Evolutionary conservation across 2,888 invertebrate genomes (phyloP).

Genomic region (Frankliniella intonsa): DNA sequence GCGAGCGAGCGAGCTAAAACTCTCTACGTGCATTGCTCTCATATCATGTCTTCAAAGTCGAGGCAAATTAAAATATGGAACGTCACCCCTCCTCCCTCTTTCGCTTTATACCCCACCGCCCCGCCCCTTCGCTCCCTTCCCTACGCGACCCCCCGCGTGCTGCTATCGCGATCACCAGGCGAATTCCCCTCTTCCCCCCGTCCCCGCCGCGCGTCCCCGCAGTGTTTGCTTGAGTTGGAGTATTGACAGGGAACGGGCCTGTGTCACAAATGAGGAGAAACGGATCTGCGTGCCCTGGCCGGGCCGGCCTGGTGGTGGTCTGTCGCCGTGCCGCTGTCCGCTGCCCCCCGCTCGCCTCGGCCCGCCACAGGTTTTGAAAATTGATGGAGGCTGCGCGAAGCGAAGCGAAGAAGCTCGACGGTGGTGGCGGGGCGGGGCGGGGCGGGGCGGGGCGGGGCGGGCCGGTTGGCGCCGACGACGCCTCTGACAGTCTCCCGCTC

Average conservation of each 20-base stretch:
- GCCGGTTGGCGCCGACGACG: neutral
- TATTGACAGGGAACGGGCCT: neutral
- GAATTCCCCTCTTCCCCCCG: too few species aligned
- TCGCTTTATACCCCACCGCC: neutral
- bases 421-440: neutral
- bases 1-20: too few species aligned
- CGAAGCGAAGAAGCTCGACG: neutral
- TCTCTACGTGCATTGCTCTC: too few species aligned
- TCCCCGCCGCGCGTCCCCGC: neutral
- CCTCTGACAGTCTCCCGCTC: neutral
- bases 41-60: too few species aligned
- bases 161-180: too few species aligned
- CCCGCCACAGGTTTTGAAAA: neutral
- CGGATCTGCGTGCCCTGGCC: too few species aligned
- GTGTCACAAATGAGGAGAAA: neutral
- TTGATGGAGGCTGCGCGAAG: neutral
- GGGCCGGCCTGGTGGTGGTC: too few species aligned
- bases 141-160: neutral
- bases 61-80: too few species aligned
- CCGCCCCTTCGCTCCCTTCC: neutral
- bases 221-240: neutral
- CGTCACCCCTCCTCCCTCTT: too few species aligned
- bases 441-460: neutral
- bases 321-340: neutral
- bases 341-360: neutral